Conservation (phyloP, 2,888 invertebrate genomes). For the Drosophila merina region DNA sequence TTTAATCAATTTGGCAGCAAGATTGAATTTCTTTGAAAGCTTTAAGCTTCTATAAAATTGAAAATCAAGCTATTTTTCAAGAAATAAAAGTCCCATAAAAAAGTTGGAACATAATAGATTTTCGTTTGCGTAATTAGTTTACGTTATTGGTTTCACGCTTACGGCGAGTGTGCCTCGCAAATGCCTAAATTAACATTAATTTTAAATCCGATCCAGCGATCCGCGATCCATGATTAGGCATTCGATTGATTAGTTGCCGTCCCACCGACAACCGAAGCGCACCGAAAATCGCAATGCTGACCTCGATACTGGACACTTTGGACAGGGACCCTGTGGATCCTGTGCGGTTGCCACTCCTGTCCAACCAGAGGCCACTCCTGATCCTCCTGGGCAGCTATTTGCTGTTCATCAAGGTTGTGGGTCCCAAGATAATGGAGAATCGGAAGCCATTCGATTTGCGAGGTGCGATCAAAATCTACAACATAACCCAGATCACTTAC, state of each 20-base stretch:
- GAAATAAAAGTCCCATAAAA: too few species aligned
- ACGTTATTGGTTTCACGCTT: background rate
- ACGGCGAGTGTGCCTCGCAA: background rate
- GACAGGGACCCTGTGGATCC: slow-evolving; percentile 39
- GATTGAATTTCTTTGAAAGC: background rate
- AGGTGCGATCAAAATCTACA: slow-evolving; percentile 39
- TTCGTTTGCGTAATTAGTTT: background rate
- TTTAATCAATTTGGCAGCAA: background rate
- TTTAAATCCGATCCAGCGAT: background rate
- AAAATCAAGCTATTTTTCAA: too few species aligned
- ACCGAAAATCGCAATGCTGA: slow-evolving; percentile 30
- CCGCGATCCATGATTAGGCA: background rate
- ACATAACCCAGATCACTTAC: slow-evolving; percentile 45
- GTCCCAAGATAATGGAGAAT: slow-evolving; percentile 36
- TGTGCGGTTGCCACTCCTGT: slow-evolving; percentile 27
- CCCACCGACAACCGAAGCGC: background rate
- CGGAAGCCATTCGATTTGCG: slow-evolving; percentile 46
- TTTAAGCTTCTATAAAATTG: too few species aligned
- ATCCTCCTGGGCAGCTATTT: slow-evolving; percentile 36
- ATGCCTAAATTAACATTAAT: slow-evolving; percentile 10
- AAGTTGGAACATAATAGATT: background rate
- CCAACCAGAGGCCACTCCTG: slow-evolving; percentile 42
- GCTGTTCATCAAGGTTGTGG: slow-evolving; percentile 53
- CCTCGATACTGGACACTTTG: slow-evolving; percentile 29
- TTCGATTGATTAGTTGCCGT: slow-evolving; percentile 8